Evolutionary conservation across 2,113 vertebrate species (phyloP).

Genomic region (Pionites leucogaster): DNA sequence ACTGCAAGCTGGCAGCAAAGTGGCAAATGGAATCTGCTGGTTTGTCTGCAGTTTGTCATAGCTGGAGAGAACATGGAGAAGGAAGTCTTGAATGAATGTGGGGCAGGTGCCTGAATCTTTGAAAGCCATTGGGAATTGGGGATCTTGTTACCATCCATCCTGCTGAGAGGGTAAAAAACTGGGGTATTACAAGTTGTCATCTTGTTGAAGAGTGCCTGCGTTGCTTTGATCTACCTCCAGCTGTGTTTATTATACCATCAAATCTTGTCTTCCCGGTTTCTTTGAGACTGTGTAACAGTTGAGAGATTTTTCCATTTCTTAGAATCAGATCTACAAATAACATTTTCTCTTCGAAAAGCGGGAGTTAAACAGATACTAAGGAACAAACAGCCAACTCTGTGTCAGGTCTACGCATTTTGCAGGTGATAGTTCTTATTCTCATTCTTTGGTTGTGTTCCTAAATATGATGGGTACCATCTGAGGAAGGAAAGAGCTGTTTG

Average conservation of each 20-base stretch:
- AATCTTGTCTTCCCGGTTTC: not conserved
- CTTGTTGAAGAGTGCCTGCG: not conserved
- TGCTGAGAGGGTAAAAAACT: not conserved
- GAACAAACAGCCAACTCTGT: not conserved
- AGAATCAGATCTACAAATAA: not conserved
- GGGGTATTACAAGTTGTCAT: not conserved
- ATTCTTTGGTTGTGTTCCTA: not conserved
- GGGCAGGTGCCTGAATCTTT: not conserved
- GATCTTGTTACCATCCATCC: not conserved
- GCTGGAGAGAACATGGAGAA: not conserved
- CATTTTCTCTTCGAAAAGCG: not conserved
- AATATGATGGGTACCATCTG: not conserved
- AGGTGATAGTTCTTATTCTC: not conserved
- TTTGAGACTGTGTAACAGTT: not conserved
- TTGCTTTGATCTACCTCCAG: conserved; percentile 15
- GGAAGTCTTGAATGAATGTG: not conserved
- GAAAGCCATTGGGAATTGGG: not conserved
- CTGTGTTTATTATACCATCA: not conserved
- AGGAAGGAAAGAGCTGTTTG: not conserved
- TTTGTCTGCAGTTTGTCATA: not conserved
- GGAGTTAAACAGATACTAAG: not conserved
- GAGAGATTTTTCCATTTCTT: not conserved
- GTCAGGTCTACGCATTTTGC: not conserved
- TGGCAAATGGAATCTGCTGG: not conserved
- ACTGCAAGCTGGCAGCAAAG: not conserved